Base-by-base conservation (phyloP, 2,888 invertebrate genomes). In the Orthosia cruda region DNA sequence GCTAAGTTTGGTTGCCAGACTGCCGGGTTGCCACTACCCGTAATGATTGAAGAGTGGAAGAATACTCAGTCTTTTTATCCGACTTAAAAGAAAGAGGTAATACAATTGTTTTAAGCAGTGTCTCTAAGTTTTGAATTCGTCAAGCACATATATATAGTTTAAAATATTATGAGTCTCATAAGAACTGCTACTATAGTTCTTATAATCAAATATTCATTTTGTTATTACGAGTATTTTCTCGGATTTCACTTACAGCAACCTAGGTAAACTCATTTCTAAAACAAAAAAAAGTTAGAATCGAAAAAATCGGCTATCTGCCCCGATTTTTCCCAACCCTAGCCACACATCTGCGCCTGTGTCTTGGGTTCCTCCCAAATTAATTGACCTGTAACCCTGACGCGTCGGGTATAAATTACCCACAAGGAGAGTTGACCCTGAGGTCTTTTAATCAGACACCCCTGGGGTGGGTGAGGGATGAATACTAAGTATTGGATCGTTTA, bases 341-440 rank as follows among this genome's bases (percentile, higher is more conserved):
- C 61, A 52, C 61, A 71, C 54, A 69, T 58, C 32, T 63, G 32
- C 45, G 58, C 49, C 59, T 32, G 58, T 40, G 66, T 52, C 71
- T 64, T 66, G 64, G 47, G 73, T 54, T 32, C 63, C 62, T 61
- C 68, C 69, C 74, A 65, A 87, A 87, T 87, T 84, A 84, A 84
- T 87, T 80, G 84, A 80, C 77, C 85, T 59, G 81, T 84, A 81
- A 84, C 81, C 77, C 84, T 72, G 84, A 80, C 81, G 72, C 67
- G 63, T 61, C 26, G 74, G 58, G 52, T 50, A 80, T 84, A 84
- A 80, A 86, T 84, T 71, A 83, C 70, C 26, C 18, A 20, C 69
- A 50, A 67, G 71, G 50, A 12, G 63, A 57, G 47, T n/a, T 72
- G 68, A 77, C 85, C 87, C 75, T 64, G 57, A 71, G 87, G 74